Evolutionary conservation across 2,113 vertebrate species (phyloP), one percentile per base, ranked within the genome.

Genomic region (Myotis yumanensis): DNA sequence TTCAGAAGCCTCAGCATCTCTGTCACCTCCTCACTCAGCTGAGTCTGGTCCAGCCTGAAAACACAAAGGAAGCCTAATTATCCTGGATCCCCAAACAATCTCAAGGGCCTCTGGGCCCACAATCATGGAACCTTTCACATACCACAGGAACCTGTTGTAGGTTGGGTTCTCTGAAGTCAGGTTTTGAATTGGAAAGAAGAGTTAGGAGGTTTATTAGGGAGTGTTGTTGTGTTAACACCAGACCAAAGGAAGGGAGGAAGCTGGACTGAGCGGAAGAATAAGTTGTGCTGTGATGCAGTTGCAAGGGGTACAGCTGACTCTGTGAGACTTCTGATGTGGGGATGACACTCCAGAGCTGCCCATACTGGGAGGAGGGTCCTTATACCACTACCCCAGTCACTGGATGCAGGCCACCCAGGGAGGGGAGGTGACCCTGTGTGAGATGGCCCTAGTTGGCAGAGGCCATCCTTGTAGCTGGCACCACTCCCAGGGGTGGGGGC

Each of bases 391-490:
- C 9, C 22, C 3, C 3, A 6, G 57, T n/a, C 32, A 57, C 8
- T 51, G 12, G 22, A 66, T 35, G 22, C 3, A 57, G 57, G 22
- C n/a, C 57, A 7, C 1, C 10, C 40, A 43, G 48, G n/a, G 32
- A 22, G 73, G 1, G 0, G 6, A 54, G 10, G 40, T 35, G 22
- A 40, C 14, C 3, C 86, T 32, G 66, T 17, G 22, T 64, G 52
- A 80, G 6, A 54, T 54, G 52, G 52, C 52, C 0, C 52, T 20
- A 54, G 4, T 30, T 62, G 62, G 51, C n/a, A 72, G 37, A 89
- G 30, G 30, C 1, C 22, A 4, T 17, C 3, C 11, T 3, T 3
- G 37, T n/a, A 30, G 3, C 14, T 0, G 2, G 72, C 54, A 12
- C 28, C 16, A 14, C 54, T 64, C 22, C 18, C 5, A 43, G 8